Base-by-base conservation (phyloP, 2,797 vertebrate genomes). In the Lophura swinhoii region DNA sequence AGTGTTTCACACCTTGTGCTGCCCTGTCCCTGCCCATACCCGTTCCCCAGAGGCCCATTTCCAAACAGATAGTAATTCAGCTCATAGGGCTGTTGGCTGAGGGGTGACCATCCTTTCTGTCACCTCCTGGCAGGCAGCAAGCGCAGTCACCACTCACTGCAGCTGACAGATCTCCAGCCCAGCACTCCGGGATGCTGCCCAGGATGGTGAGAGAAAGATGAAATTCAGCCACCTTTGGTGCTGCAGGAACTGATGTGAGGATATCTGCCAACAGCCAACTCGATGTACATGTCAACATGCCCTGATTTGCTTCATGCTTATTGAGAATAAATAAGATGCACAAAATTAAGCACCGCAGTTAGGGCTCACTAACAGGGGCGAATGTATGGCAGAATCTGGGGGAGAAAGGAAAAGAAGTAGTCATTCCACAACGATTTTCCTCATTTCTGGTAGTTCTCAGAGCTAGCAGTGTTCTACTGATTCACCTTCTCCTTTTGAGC, bases 151-250 rank as follows among this genome's bases (percentile, higher is more conserved):
- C 76, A 92, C 55, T 76, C 81, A 87, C 93, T 90, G 79, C 94
- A 95, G 44, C 80, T 95, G 88, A 93, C 94, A 93, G 55, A 39
- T 13, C 77, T 90, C 96, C 88, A 86, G 14, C 66, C 64, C 55
- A 86, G 73, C 6, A 5, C 86, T 91, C 84, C 87, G 77, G 78
- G 59, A 46, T 39, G 48, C 68, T 66, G 80, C 62, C 88, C 82
- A 68, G 60, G 4, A 18, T 31, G 53, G 62, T 48, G 15, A 72
- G 67, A 84, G 77, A 79, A 92, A 74, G 43, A 87, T 49, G 43
- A 51, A 73, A 58, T 81, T 88, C 86, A 31, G 80, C 87, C 87
- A 53, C 91, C 87, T 72, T 69, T 37, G 21, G 60, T 23, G 39
- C 70, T 48, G 67, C 88, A 95, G 93, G 74, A 91, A 90, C 4